These are phyloP conservation scores for Salticus scenicus DNA, from an alignment of 2,888 invertebrate species.

Conservation along the genomic window DNA sequence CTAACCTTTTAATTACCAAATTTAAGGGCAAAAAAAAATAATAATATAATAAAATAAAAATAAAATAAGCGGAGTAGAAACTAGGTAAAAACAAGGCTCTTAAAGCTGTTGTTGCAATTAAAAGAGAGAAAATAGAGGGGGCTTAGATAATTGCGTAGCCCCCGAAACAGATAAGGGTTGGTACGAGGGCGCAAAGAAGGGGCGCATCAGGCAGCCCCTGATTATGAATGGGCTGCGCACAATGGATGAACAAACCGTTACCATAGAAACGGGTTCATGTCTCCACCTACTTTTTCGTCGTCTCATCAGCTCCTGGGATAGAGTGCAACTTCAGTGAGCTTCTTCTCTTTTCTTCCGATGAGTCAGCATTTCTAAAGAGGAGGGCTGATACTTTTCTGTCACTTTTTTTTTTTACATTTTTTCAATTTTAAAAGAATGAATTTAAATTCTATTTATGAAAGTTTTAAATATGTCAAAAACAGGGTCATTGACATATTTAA, in stretches of 20 bases:
- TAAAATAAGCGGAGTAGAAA: neutral
- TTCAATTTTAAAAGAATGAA: conserved; percentile 35
- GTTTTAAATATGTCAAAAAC: no score
- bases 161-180: conserved; percentile 57
- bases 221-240: conserved; percentile 65
- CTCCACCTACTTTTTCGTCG: conserved; percentile 63
- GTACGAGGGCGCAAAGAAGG: conserved; percentile 47
- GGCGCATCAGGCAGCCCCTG: conserved; percentile 60
- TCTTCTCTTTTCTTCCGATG: conserved; percentile 36
- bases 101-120: conserved; percentile 42
- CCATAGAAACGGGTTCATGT: conserved; percentile 46
- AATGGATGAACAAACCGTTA: conserved; percentile 52
- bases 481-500: no score
- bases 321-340: conserved; percentile 59
- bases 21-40: conserved; percentile 11
- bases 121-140: conserved; percentile 46
- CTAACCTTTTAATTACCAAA: conserved; percentile 61
- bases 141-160: conserved; percentile 55
- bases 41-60: no score
- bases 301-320: conserved; percentile 37
- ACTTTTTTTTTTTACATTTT: conserved; percentile 28
- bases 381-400: neutral
- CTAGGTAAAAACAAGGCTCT: conserved; percentile 35
- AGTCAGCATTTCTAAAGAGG: conserved; percentile 58
- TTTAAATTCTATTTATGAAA: no score